A percentile compares a stretch with the other conserved stretches of the same genome.
Conservation (phyloP, 2,888 invertebrate genomes). For the Aleiodes testaceus region DNA sequence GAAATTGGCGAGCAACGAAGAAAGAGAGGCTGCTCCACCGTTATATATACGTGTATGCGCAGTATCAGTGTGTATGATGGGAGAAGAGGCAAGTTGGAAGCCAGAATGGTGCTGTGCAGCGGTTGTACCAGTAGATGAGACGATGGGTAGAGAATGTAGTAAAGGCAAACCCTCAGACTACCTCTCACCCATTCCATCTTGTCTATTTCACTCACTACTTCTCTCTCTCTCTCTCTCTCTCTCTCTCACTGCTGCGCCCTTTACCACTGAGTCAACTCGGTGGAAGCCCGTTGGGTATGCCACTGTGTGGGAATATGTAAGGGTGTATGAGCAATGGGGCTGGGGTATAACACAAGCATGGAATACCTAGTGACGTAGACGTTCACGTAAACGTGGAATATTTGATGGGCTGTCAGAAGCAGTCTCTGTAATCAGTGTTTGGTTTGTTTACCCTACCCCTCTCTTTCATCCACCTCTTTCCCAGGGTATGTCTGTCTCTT, state of each 20-base stretch:
- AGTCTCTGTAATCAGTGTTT: slow-evolving; percentile 72
- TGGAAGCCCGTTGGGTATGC: slow-evolving; percentile 52
- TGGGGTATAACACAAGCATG: slow-evolving; percentile 62
- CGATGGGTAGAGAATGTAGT: slow-evolving; percentile 10
- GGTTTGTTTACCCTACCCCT: slow-evolving; percentile 69
- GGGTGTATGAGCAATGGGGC: slow-evolving; percentile 33
- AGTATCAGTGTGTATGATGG: slow-evolving; percentile 39
- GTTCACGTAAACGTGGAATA: slow-evolving; percentile 71
- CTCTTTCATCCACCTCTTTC: not conserved
- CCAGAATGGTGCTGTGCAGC: slow-evolving; percentile 53
- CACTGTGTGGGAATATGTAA: slow-evolving; percentile 43
- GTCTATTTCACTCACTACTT: no score
- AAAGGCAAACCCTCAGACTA: slow-evolving; percentile 62
- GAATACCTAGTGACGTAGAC: slow-evolving; percentile 68
- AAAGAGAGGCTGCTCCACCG: slow-evolving; percentile 32
- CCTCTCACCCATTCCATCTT: slow-evolving; percentile 37
- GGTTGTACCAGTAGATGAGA: slow-evolving; percentile 21
- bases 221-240: no score
- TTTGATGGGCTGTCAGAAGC: slow-evolving; percentile 72
- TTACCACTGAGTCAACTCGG: slow-evolving; percentile 56
- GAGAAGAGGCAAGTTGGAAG: slow-evolving; percentile 58
- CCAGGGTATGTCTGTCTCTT: slow-evolving; percentile 34
- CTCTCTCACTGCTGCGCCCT: slow-evolving; percentile 26
- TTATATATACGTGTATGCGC: not conserved
- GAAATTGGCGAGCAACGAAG: slow-evolving; percentile 61